Conservation (phyloP, 2,888 invertebrate genomes). For the Cephus spinipes region DNA sequence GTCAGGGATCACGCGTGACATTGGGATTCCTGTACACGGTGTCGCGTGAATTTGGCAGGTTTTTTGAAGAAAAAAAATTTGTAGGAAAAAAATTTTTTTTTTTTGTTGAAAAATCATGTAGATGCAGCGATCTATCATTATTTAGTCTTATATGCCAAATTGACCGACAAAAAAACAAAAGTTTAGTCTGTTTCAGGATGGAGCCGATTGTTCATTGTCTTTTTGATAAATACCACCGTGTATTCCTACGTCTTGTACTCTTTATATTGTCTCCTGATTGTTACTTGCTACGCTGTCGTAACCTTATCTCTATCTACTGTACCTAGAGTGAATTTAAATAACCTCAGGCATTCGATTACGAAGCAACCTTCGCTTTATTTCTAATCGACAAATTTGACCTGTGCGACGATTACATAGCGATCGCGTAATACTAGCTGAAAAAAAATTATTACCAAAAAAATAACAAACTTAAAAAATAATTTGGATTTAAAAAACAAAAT, state of each 20-base stretch:
- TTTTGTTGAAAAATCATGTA: background rate
- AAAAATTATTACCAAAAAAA: background rate
- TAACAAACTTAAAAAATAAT: background rate
- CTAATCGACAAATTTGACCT: background rate
- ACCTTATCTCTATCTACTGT: constrained; percentile 45
- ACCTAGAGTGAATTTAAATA: constrained; percentile 12
- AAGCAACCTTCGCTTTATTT: background rate
- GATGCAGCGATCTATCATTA: rapidly evolving
- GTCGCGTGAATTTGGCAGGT: background rate
- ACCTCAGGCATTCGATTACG: background rate
- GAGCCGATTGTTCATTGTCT: constrained; percentile 52
- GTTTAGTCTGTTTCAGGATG: constrained; percentile 65
- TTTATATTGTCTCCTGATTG: constrained; percentile 57
- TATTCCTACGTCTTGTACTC: constrained; percentile 47
- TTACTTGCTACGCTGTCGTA: constrained; percentile 57
- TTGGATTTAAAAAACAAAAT: background rate
- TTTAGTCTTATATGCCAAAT: background rate
- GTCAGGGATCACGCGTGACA: background rate
- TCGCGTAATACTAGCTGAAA: background rate
- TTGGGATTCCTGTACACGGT: background rate
- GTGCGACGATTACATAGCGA: background rate
- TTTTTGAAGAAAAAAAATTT: background rate
- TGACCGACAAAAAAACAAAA: constrained; percentile 25
- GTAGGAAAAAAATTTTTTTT: background rate
- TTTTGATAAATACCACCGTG: constrained; percentile 27